These are phyloP conservation scores for Stenopsyche tienmushanensis DNA, from an alignment of 1,140 invertebrate species.

Conservation along the genomic window DNA sequence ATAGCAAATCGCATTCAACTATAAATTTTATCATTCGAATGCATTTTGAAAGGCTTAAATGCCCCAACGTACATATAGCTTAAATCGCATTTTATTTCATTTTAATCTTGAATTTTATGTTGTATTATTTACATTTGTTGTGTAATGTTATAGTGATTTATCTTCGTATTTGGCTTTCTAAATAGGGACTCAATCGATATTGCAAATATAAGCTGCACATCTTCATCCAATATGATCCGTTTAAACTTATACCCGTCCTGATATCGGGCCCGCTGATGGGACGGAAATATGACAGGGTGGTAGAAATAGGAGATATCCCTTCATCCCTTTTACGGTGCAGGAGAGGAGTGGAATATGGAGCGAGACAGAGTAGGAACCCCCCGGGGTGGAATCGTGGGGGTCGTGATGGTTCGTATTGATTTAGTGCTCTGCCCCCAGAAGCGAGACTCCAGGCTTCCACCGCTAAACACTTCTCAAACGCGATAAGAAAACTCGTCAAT, in stretches of 20 bases:
- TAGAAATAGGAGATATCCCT: slow-evolving; percentile 30
- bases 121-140: no score
- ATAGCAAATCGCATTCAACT: no score
- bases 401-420: slow-evolving; percentile 59
- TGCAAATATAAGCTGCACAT: slow-evolving; percentile 45
- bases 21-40: no score
- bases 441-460: slow-evolving; percentile 25
- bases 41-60: no score
- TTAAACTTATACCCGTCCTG: slow-evolving; percentile 45
- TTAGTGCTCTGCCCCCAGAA: slow-evolving; percentile 49
- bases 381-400: slow-evolving; percentile 11
- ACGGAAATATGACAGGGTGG: slow-evolving; percentile 46
- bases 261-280: slow-evolving; percentile 50
- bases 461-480: slow-evolving; percentile 23
- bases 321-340: not conserved
- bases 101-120: no score
- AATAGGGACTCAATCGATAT: slow-evolving; percentile 20
- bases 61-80: no score
- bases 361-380: slow-evolving; percentile 37
- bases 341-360: not conserved
- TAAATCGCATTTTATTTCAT: no score
- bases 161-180: not conserved
- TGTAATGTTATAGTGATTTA: no score
- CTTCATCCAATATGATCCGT: slow-evolving; percentile 43
- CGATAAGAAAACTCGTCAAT: slow-evolving; percentile 37